Conservation (phyloP, 2,888 invertebrate species). For the Rhopalosiphum nymphaeae region DNA sequence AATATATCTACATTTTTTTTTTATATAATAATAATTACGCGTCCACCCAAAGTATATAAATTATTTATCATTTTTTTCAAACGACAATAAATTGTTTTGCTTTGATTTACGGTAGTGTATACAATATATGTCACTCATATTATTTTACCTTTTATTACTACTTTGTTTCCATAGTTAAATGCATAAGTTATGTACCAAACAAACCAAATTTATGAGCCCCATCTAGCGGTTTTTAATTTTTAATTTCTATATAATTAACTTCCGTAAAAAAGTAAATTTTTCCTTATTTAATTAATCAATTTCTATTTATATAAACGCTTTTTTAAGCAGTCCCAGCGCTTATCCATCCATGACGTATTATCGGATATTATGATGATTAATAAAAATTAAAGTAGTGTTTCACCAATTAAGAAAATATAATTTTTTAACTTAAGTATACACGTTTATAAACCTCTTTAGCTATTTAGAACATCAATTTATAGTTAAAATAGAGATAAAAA, state of each 20-base stretch:
- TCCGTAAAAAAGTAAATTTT: neutral
- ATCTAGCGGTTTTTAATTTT: neutral
- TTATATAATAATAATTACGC: neutral
- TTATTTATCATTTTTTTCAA: neutral
- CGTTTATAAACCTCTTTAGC: no score
- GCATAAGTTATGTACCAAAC: neutral
- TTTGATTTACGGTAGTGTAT: neutral
- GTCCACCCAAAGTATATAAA: neutral
- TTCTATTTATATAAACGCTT: neutral
- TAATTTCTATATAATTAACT: neutral
- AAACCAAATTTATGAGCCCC: neutral
- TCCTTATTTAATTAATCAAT: neutral
- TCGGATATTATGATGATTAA: no score
- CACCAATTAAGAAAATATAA: no score
- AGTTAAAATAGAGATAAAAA: no score
- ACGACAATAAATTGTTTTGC: neutral
- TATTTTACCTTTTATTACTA: neutral
- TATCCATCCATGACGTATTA: no score
- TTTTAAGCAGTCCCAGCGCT: neutral
- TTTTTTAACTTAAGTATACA: no score
- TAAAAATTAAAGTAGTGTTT: no score
- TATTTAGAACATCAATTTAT: no score
- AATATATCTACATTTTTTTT: no score
- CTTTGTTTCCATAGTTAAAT: neutral
- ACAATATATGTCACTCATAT: neutral